Evolutionary conservation across 2,888 invertebrate genomes (phyloP), one percentile per base, ranked within the genome.

Genomic region (Eristalis tenax): DNA sequence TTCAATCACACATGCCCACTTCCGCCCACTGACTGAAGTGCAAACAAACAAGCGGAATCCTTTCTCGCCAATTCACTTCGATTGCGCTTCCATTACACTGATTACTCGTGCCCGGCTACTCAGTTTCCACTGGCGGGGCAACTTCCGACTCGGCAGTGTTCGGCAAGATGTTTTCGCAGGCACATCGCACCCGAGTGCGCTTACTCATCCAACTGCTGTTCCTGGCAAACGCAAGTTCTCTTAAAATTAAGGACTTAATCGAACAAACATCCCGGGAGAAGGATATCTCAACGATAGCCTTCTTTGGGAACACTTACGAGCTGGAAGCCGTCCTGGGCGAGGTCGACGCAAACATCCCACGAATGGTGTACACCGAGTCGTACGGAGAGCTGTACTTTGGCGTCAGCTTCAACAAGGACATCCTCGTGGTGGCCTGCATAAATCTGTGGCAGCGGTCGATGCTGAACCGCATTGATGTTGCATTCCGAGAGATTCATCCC

Each of bases 401-500:
- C 13, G 43, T 76, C 1, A 85, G 35, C 26, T 76, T 89, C 15
- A 90, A 90, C 66, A 84, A 84, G 11, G 87, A 90, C 11, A 88
- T 90, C 18, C 89, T 90, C 57, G 83, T 89, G 59, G 77, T 90
- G 40, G 89, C 88, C 1, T 74, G 88, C 6, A 85, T 89, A n/a
- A 65, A 77, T 10, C 83, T 90, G 23, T 74, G 87, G 23, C 89
- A 71, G 2, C 88, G 85, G 22, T 64, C 88, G 1, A 71, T 87
- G 74, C 81, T 89, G 89, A 85, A 90, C 80, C 89, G 89, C 8
- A 79, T 90, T 79, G 89, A 89, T 13, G 68, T 86, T 10, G 90
- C 89, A 1, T 88, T 90, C 43, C 66, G 65, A 6, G 87, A 88
- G 5, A 88, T 89, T 56, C 90, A 90, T 38, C 85, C 86, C 13